Percentiles rank a stretch among this genome's conserved stretches.
Conservation (phyloP, 2,113 vertebrate genomes). For the Cacatua alba region DNA sequence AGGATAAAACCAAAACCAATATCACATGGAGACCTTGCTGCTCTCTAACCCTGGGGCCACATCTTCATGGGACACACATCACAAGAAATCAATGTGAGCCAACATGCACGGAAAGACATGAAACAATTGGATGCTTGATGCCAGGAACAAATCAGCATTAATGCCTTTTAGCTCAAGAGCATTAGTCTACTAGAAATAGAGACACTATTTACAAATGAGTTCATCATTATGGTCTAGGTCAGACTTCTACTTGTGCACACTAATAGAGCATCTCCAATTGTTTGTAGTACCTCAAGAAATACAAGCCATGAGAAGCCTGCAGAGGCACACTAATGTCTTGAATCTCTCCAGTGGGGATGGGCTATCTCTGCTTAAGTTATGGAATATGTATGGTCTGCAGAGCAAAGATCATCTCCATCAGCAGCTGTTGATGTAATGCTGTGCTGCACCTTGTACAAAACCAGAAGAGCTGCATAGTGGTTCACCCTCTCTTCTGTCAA, state of each 20-base stretch:
- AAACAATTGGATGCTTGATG: too few relatives aligned
- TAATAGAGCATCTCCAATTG: not conserved
- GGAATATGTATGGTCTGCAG: not conserved
- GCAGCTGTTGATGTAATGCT: not conserved
- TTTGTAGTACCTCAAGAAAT: not conserved
- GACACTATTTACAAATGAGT: not conserved
- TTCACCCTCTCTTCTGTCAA: not conserved
- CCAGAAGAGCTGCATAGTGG: not conserved
- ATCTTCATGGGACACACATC: not conserved
- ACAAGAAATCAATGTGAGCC: not conserved
- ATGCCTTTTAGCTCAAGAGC: not conserved
- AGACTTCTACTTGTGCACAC: not conserved
- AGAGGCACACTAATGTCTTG: not conserved
- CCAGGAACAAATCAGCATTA: not conserved
- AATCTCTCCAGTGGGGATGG: too few relatives aligned
- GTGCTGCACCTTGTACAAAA: not conserved
- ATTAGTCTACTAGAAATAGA: not conserved
- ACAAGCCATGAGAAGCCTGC: not conserved
- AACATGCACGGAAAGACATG: rapidly evolving
- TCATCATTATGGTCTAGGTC: not conserved
- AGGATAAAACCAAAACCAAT: rapidly evolving
- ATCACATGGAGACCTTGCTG: not conserved
- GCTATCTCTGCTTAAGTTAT: not conserved
- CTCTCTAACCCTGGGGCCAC: not conserved
- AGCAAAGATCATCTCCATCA: not conserved